Conservation (phyloP, 2,797 vertebrate genomes). For the Gymnodraco acuticeps region DNA sequence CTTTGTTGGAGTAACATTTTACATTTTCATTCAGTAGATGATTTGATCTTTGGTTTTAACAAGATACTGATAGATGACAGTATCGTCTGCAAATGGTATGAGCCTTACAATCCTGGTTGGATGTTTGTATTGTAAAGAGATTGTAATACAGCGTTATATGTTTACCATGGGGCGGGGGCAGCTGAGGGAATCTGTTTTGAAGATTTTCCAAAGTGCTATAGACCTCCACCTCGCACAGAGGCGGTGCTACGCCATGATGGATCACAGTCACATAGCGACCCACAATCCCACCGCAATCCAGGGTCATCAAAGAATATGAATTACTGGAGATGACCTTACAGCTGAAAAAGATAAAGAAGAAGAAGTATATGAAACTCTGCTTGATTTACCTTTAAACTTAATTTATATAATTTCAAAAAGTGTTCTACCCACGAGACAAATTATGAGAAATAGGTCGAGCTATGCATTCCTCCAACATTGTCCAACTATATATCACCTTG, state of each 20-base stretch:
- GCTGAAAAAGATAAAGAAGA: constrained; percentile 1
- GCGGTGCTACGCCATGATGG: background rate
- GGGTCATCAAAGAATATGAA: background rate
- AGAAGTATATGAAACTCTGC: background rate
- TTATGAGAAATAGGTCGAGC: too few relatives aligned
- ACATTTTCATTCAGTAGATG: too few relatives aligned
- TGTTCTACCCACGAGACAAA: too few relatives aligned
- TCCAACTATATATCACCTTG: background rate
- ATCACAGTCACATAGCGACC: constrained; percentile 38
- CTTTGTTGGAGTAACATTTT: too few relatives aligned
- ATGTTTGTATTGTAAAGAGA: background rate
- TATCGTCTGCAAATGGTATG: constrained; percentile 6
- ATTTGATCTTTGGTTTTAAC: background rate
- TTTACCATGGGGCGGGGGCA: background rate
- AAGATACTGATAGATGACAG: background rate
- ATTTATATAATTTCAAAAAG: background rate
- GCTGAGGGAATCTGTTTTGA: background rate
- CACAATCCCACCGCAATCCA: constrained; percentile 32
- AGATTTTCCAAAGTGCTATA: constrained; percentile 17
- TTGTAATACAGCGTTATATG: background rate
- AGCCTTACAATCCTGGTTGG: background rate
- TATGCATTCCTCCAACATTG: background rate
- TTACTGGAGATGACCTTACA: background rate
- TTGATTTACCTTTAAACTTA: background rate
- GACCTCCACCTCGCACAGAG: constrained; percentile 39